Base-by-base conservation (phyloP, 30 jellyfish, hydroid and myxozoan species). In the Aurelia sp. region DNA sequence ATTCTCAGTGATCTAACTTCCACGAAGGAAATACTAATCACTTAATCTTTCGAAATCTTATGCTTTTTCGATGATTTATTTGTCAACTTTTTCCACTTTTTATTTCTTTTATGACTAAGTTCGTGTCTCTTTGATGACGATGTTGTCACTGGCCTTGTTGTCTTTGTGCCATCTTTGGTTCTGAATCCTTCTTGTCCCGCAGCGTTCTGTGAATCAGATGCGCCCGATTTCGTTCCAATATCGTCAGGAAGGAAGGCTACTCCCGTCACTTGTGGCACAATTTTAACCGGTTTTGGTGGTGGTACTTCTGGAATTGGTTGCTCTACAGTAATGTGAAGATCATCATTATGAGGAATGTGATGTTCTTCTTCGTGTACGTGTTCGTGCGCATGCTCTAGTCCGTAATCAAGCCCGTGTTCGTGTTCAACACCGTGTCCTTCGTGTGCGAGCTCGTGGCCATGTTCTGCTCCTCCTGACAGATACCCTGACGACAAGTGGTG, bases 231-330 rank as follows among this genome's bases (percentile, higher is more conserved):
- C 16, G 93, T 84, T 31, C 93, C 93, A 62, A 84, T 84, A 38
- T 84, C 93, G 16, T 84, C 93, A 8, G 93, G 93, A 16, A 84
- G 47, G 82, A 84, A 84, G 27, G 93, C 87, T 0, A 84, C 93
- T 12, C 93, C 93, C 13, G 93, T 84, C 27, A 84, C 93, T 47
- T 84, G 93, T 27, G 93, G 93, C 47, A 66, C 82, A 48, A 84
- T 84, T 66, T 84, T 84, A 13, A 77, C 87, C 0, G 93, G 93
- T 67, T 84, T 84, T 61, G 93, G 93, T 33, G 93, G 93, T 13
- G 93, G 93, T 4, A 84, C 93, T 72, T 84, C 93, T 4, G 93
- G 93, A 0, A 84, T 76, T 15, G 93, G 93, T 27, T 84, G 93
- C 76, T 84, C 93, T 5, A 84, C 93, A 33, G 93, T 84, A 24